Percentiles rank a stretch among this genome's conserved stretches.
Evolutionary conservation across 2,797 vertebrate species (phyloP).

Genomic region (Pseudochromis fuscus): DNA sequence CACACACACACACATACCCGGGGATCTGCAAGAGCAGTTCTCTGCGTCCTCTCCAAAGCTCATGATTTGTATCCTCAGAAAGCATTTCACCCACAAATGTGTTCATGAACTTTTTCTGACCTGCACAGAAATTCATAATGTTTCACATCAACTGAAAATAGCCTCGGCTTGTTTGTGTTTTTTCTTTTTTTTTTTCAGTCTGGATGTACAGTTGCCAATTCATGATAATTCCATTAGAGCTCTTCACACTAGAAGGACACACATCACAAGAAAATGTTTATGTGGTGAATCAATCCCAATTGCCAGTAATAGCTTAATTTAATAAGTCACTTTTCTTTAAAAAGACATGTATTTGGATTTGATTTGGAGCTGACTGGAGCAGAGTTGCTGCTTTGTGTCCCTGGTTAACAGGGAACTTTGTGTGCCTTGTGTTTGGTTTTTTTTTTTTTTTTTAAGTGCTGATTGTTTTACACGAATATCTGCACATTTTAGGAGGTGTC

Average conservation of each 20-base stretch:
- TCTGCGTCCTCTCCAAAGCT: constrained; percentile 10
- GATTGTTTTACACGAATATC: no score
- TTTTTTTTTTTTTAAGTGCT: constrained; percentile 4
- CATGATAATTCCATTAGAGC: constrained; percentile 65
- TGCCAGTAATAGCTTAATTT: constrained; percentile 60
- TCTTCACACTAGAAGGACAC: constrained; percentile 43
- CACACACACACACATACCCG: constrained; percentile 6
- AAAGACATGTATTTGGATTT: constrained; percentile 47
- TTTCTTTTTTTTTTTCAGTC: constrained; percentile 16
- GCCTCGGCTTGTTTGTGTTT: constrained; percentile 27
- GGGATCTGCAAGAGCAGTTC: constrained; percentile 4
- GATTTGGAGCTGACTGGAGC: constrained; percentile 51
- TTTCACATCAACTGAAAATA: constrained; percentile 34
- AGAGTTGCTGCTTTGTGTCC: constrained; percentile 35
- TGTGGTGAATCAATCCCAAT: constrained; percentile 62
- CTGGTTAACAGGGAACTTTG: constrained; percentile 36
- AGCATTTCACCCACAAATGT: background rate
- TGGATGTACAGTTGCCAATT: constrained; percentile 48
- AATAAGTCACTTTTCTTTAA: constrained; percentile 57
- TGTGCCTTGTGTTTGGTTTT: no score
- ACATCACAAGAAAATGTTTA: constrained; percentile 60
- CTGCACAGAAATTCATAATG: constrained; percentile 18
- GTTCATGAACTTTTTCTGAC: constrained; percentile 38
- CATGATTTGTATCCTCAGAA: constrained; percentile 25
- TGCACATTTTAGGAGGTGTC: constrained; percentile 21